phyloP scores from a whole-genome alignment of 2,888 invertebrate species.

The Cantharis rufa region DNA sequence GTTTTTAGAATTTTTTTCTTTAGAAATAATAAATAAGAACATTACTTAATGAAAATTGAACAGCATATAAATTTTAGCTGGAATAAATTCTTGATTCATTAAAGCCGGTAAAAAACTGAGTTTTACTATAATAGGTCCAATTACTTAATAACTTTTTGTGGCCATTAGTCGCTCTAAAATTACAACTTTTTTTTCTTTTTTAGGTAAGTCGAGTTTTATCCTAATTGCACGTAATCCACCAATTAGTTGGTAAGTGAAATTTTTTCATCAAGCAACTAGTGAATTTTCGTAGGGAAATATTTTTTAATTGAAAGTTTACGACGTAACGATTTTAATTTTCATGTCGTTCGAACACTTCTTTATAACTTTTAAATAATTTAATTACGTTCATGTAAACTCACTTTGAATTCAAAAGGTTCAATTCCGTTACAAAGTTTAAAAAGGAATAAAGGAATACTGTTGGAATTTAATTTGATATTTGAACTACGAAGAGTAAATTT shows the following conservation, averaged over 20 bases:
- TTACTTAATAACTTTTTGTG: background rate
- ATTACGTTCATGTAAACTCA: background rate
- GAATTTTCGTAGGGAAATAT: background rate
- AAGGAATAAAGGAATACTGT: background rate
- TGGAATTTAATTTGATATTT: background rate
- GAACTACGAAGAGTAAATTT: background rate
- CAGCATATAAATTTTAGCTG: no score
- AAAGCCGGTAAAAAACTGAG: background rate
- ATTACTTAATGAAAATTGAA: no score
- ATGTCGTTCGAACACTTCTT: background rate
- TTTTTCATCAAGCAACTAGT: background rate
- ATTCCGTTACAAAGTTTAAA: background rate
- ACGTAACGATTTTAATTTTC: background rate
- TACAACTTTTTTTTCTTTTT: background rate
- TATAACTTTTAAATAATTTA: background rate
- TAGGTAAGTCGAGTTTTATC: background rate
- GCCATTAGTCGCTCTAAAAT: background rate
- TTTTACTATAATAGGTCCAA: background rate
- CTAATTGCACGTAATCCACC: background rate
- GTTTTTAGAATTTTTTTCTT: no score
- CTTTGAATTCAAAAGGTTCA: background rate
- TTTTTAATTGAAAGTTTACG: background rate
- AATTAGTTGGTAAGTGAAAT: background rate
- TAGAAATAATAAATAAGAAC: no score
- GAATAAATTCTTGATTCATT: background rate